Evolutionary conservation across 2,888 invertebrate species (phyloP), one percentile per base, ranked within the genome.

Genomic region (Bimastos eiseni): DNA sequence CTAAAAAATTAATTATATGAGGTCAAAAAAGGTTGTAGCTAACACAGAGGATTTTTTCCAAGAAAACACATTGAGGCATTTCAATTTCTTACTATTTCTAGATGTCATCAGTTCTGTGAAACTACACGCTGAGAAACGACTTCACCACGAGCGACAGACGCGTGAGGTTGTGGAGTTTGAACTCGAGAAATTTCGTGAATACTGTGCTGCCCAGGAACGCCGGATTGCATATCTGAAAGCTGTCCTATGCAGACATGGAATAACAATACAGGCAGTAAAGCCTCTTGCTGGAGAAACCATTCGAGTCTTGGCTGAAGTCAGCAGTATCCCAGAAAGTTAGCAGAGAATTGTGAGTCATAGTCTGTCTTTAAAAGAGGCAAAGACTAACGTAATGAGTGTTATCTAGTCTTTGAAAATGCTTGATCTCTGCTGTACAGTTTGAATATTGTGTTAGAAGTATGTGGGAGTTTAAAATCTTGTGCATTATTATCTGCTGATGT

Each of bases 91-190:
- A 4, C 15, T 4, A 24, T 55, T 70, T 92, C 19, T 92, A 95
- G 94, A 94, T 36, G 93, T 94, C 70, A 93, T 94, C 11, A 84
- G 94, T 91, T 95, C 95, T 24, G 94, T 95, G 19, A 95, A 95
- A 91, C 93, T 93, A 30, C 94, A 95, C 90, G 94, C 95, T 17
- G 95, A 95, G 44, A 94, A 94, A 38, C 93, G 93, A 91, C 92
- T 95, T 30, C 93, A 93, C 41, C 93, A 94, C 83, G 95, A 95
- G 91, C 92, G 92, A 90, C 92, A 93, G 33, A 92, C 93, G 3
- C 92, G 94, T 21, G 94, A 94, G 92, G 94, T 94, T 1, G 93
- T 94, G 83, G 95, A 95, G 91, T 94, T 95, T 90, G 95, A 95
- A 92, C 93, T 95, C 44, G 92, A 92, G 44, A 95, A 95, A 92